Evolutionary conservation across 2,113 vertebrate genomes (phyloP).

Genomic region (Marcusenius ussheri): DNA sequence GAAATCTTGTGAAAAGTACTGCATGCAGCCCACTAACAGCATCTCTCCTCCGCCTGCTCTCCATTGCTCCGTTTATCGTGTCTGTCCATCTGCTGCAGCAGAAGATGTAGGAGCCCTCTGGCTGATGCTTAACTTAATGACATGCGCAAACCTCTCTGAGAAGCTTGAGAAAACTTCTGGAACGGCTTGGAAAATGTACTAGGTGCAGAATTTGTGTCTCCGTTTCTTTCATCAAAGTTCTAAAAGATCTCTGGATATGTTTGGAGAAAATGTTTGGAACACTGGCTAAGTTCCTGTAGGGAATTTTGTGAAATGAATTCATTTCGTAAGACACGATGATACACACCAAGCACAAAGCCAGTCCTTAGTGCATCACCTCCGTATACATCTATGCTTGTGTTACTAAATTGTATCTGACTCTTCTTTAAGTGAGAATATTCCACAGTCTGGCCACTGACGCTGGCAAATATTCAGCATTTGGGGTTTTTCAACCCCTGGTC

Average conservation of each 20-base stretch:
- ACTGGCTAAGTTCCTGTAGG: not conserved
- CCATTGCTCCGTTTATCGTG: not conserved
- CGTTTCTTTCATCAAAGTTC: not conserved
- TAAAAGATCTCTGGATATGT: not conserved
- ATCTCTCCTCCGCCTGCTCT: not conserved
- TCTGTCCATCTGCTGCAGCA: not conserved
- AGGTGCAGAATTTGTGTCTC: not conserved
- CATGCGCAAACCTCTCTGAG: not conserved
- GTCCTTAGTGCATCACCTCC: not conserved
- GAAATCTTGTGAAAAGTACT: not conserved
- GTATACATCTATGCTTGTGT: not conserved
- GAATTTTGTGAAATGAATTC: not conserved
- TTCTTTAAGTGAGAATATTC: not conserved
- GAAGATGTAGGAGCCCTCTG: not conserved
- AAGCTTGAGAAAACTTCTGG: not conserved
- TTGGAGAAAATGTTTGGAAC: not conserved
- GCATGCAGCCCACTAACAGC: not conserved
- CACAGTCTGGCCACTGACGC: not conserved
- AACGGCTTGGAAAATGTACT: not conserved
- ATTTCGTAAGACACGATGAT: not conserved
- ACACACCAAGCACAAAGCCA: not conserved
- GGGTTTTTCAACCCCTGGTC: not conserved
- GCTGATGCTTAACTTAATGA: not conserved
- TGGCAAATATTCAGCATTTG: not conserved
- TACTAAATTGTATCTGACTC: not conserved